Conservation (phyloP, 1,140 invertebrate genomes). For the Eulimnadia texana region DNA sequence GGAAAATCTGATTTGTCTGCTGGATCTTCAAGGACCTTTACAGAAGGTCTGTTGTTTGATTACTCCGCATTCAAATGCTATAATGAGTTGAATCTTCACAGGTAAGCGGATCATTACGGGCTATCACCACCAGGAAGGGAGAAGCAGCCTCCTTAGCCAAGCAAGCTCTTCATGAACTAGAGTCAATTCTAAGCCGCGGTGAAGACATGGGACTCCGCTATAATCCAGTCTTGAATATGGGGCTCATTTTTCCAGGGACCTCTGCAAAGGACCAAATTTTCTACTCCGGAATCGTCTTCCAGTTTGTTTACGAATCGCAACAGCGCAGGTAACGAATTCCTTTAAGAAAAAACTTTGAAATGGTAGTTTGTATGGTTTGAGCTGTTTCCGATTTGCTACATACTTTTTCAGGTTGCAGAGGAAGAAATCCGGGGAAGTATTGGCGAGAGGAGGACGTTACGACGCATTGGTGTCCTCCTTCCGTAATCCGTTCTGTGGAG, state of each 20-base stretch:
- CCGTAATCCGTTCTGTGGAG: background rate
- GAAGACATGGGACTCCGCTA: constrained; percentile 46
- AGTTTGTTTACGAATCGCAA: constrained; percentile 2
- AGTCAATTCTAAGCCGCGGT: constrained; percentile 49
- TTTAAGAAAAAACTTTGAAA: background rate
- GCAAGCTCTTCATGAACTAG: constrained; percentile 53
- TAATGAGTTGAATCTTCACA: no score
- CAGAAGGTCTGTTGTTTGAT: no score
- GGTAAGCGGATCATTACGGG: constrained; percentile 40
- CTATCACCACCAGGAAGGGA: constrained; percentile 41
- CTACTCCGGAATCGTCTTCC: constrained; percentile 1
- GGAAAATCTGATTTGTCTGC: constrained; percentile 47
- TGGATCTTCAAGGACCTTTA: constrained; percentile 53
- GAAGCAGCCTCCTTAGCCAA: constrained; percentile 47
- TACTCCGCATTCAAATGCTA: no score
- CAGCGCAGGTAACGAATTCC: background rate
- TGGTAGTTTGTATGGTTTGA: no score
- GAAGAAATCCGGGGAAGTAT: background rate
- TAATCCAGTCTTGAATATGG: background rate
- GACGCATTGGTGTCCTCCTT: constrained; percentile 1
- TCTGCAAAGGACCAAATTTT: background rate
- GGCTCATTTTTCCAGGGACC: background rate
- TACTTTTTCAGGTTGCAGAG: background rate
- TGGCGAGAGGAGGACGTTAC: constrained; percentile 5
- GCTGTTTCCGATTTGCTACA: background rate